Evolutionary conservation across 1,140 invertebrate species (phyloP).

Genomic region (Hestina assimilis): DNA sequence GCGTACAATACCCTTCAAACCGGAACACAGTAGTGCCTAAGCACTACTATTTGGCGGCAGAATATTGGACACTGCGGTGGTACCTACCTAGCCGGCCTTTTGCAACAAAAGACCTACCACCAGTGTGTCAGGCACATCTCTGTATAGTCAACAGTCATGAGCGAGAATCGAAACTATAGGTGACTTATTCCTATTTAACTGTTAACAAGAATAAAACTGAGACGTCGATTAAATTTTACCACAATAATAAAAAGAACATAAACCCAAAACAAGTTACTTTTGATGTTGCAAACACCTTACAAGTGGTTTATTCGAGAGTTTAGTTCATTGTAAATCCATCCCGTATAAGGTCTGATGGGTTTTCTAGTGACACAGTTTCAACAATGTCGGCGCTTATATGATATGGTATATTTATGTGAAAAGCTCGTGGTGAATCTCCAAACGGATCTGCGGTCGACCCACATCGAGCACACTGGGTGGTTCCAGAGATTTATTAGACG

Average conservation of each 20-base stretch:
- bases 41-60: too few relatives aligned
- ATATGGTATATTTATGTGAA: constrained; percentile 23
- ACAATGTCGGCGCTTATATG: constrained; percentile 10
- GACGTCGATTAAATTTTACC: neutral
- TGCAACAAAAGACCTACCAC: too few relatives aligned
- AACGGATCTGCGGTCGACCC: constrained; percentile 32
- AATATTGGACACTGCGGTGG: too few relatives aligned
- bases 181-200: too few relatives aligned
- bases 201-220: neutral
- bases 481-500: constrained; percentile 32
- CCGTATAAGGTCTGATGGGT: constrained; percentile 4
- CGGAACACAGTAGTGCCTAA: too few relatives aligned
- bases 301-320: constrained; percentile 5
- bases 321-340: neutral
- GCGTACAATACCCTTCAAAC: too few relatives aligned
- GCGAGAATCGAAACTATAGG: too few relatives aligned
- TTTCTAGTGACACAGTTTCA: constrained; percentile 22
- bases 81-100: too few relatives aligned
- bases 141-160: too few relatives aligned
- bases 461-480: constrained; percentile 35
- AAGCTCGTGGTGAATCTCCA: constrained; percentile 11
- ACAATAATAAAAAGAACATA: neutral
- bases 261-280: neutral
- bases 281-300: constrained; percentile 1
- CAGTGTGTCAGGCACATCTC: too few relatives aligned